Base-by-base conservation (phyloP, 2,888 invertebrate species). In the Caenorhabditis sp. region DNA sequence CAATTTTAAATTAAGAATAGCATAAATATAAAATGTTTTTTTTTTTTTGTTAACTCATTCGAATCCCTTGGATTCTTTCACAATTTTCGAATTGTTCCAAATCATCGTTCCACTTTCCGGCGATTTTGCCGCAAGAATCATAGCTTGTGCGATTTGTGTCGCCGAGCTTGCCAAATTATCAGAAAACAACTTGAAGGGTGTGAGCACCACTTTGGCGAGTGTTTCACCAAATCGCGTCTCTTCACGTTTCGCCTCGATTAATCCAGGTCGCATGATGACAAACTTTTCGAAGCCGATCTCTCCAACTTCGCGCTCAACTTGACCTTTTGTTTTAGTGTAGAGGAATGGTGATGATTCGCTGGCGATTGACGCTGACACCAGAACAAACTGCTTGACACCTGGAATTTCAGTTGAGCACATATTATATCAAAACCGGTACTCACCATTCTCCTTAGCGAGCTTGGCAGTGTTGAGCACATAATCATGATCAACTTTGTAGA, bases 401-500 rank as follows among this genome's bases (percentile, higher is more conserved):
- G 65, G 25, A 70, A 63, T 23, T 58, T 2, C 14, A 14, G 43
- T 49, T 27, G 26, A 53, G 38, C 57, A 21, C 21, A 53, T 7
- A 31, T 31, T 7, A 31, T 31, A 7, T 7, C 31, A 31, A 31
- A n/a, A 26, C 27, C 67, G 10, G 10, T 31, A 7, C 31, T 10
- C 31, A 31, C 82, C 83, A 26, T 71, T 69, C 31, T 76, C 85
- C 77, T 89, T 89, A 1, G 90, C 90, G 14, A 89, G 56, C 64
- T 89, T 88, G 3, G 90, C 90, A 2, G 89, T 74, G 27, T 88
- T 86, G 58, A 90, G 78, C 8, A 90, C 89, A 83, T 90, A 91
- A 78, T 91, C 90, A 83, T 90, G 89, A 81, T 90, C 90, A 1
- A 90, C 89, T 62, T 87, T 86, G 63, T 89, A 87, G 84, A 90